Percentiles rank a stretch among this genome's conserved stretches.
phyloP scores from a whole-genome alignment of 1,140 invertebrate genomes.

The Nymphalis io region DNA sequence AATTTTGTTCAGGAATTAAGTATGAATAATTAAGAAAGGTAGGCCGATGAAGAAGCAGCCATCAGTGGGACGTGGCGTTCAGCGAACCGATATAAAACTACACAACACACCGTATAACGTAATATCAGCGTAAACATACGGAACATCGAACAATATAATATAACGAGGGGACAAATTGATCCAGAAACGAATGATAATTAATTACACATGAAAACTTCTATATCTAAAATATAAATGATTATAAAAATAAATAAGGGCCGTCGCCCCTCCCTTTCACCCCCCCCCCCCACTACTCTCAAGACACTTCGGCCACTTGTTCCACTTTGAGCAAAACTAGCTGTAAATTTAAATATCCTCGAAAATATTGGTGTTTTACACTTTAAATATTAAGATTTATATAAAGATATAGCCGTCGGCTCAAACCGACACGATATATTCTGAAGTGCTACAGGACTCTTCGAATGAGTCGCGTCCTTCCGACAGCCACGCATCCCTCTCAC shows the following conservation, averaged over 20 bases:
- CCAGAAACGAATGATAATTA: constrained; percentile 40
- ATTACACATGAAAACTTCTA: constrained; percentile 66
- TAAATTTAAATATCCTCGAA: constrained; percentile 48
- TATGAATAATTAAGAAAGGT: constrained; percentile 32
- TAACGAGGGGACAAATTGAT: constrained; percentile 37
- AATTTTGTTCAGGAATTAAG: constrained; percentile 61
- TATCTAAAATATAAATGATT: constrained; percentile 76
- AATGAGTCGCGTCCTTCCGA: neutral
- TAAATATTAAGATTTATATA: constrained; percentile 16
- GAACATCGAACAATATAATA: constrained; percentile 15
- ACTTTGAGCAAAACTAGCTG: constrained; percentile 61
- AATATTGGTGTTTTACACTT: constrained; percentile 53
- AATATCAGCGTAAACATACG: constrained; percentile 47
- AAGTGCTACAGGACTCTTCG: constrained; percentile 7
- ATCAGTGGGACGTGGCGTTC: constrained; percentile 15
- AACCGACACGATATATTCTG: constrained; percentile 15
- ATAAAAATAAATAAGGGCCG: constrained; percentile 78
- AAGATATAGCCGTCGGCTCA: constrained; percentile 13
- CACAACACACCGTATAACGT: constrained; percentile 31
- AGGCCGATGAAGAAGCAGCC: constrained; percentile 35
- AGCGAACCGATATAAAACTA: constrained; percentile 28
- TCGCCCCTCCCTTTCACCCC: constrained; percentile 48
- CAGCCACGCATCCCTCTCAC: constrained; percentile 22
- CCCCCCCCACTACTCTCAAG: constrained; percentile 44
- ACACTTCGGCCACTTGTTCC: constrained; percentile 48